Evolutionary conservation across 30 jellyfish, hydroid and myxozoan genomes (phyloP).

Genomic region (Cassiopea xamachana): DNA sequence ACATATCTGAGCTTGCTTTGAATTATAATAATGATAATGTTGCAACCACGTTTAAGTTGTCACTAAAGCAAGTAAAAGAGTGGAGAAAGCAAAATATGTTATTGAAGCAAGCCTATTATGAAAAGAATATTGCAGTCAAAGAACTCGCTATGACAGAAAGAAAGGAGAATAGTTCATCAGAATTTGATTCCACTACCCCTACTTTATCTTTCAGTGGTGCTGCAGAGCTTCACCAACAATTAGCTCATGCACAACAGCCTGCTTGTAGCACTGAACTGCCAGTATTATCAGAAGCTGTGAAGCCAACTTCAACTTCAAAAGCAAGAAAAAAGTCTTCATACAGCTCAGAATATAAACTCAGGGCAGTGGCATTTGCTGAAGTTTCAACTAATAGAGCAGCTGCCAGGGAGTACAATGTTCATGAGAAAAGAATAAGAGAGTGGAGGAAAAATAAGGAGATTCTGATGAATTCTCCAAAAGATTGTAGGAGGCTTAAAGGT

Average conservation of each 20-base stretch:
- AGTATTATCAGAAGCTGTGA: slow-evolving; percentile 17
- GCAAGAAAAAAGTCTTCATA: slow-evolving; percentile 60
- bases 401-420: slow-evolving; percentile 68
- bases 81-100: slow-evolving; percentile 57
- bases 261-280: slow-evolving; percentile 2
- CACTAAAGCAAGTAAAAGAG: slow-evolving; percentile 37
- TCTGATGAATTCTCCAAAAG: slow-evolving; percentile 66
- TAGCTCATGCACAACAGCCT: neutral
- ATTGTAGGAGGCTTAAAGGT: slow-evolving; percentile 68
- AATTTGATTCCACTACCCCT: slow-evolving; percentile 17
- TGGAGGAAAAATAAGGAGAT: slow-evolving; percentile 71
- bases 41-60: slow-evolving; percentile 46
- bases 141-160: neutral
- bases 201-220: slow-evolving; percentile 8
- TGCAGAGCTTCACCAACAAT: neutral
- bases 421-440: slow-evolving; percentile 69
- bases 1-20: slow-evolving; percentile 59
- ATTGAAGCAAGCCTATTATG: slow-evolving; percentile 68
- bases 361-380: slow-evolving; percentile 75
- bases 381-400: slow-evolving; percentile 71
- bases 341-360: slow-evolving; percentile 62
- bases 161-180: neutral
- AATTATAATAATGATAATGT: slow-evolving; percentile 32
- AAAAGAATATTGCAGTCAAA: slow-evolving; percentile 55
- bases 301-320: slow-evolving; percentile 26